These are phyloP conservation scores for Drosophila mauritiana DNA, from an alignment of 1,140 invertebrate species.

Conservation along the genomic window DNA sequence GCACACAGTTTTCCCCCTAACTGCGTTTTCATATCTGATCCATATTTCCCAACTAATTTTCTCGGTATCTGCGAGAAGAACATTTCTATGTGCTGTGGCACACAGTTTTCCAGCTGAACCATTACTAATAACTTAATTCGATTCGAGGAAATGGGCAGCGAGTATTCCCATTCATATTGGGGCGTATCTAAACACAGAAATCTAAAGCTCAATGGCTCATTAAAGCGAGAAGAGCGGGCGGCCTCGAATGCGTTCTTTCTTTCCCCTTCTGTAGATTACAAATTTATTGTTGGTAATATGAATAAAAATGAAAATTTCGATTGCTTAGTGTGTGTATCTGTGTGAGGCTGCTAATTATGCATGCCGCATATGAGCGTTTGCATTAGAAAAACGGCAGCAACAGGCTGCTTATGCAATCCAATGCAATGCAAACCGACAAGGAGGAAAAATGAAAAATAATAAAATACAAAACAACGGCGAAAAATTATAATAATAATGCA, in stretches of 20 bases:
- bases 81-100: constrained; percentile 45
- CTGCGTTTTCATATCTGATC: constrained; percentile 32
- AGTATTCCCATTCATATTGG: constrained; percentile 41
- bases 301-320: constrained; percentile 75
- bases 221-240: constrained; percentile 44
- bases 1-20: constrained; percentile 10
- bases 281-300: constrained; percentile 78
- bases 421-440: constrained; percentile 39
- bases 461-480: constrained; percentile 64
- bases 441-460: constrained; percentile 26
- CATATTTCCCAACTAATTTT: constrained; percentile 27
- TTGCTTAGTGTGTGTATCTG: constrained; percentile 22
- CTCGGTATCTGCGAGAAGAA: constrained; percentile 11
- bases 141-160: constrained; percentile 67
- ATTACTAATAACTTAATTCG: constrained; percentile 82
- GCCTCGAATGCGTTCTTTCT: constrained; percentile 3
- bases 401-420: constrained; percentile 70
- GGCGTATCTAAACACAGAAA: constrained; percentile 77
- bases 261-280: constrained; percentile 57
- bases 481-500: constrained; percentile 76
- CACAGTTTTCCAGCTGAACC: constrained; percentile 57
- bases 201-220: constrained; percentile 82
- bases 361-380: constrained; percentile 72
- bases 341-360: constrained; percentile 73
- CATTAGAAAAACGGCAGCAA: constrained; percentile 68